These are phyloP conservation scores for Thera obeliscata DNA, from an alignment of 2,888 invertebrate genomes.

Conservation along the genomic window DNA sequence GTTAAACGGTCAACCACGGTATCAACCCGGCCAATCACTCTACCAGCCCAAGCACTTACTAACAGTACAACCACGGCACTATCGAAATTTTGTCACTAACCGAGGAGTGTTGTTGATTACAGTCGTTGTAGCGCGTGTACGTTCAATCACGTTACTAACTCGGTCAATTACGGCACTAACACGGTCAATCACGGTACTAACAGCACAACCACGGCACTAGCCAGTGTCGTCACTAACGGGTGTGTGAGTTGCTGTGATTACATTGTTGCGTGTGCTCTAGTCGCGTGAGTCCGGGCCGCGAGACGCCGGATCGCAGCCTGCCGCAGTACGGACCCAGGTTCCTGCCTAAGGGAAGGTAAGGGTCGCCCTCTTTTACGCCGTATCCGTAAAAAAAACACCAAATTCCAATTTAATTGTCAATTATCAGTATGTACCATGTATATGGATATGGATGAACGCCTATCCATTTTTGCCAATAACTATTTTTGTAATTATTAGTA, in stretches of 20 bases:
- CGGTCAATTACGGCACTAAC: conserved; percentile 9
- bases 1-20: too few relatives aligned
- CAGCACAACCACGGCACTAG: conserved; percentile 9
- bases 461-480: too few relatives aligned
- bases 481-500: too few relatives aligned
- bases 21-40: neutral
- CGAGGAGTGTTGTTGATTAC: conserved; percentile 28
- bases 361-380: conserved; percentile 17
- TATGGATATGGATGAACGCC: too few relatives aligned
- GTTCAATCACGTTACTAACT: too few relatives aligned
- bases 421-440: too few relatives aligned
- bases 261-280: conserved; percentile 83
- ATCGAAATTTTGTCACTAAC: conserved; percentile 21
- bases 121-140: too few relatives aligned
- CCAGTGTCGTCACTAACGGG: conserved; percentile 31
- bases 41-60: conserved; percentile 9
- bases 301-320: conserved; percentile 92
- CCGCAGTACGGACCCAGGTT: conserved; percentile 96
- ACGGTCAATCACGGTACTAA: conserved; percentile 12
- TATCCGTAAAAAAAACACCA: neutral
- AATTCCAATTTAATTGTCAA: neutral
- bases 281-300: conserved; percentile 94
- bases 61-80: conserved; percentile 8
- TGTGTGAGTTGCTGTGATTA: conserved; percentile 56
- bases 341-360: conserved; percentile 93